Evolutionary conservation across 1,140 invertebrate genomes (phyloP), one percentile per base, ranked within the genome.

Genomic region (Heterodera carotae): DNA sequence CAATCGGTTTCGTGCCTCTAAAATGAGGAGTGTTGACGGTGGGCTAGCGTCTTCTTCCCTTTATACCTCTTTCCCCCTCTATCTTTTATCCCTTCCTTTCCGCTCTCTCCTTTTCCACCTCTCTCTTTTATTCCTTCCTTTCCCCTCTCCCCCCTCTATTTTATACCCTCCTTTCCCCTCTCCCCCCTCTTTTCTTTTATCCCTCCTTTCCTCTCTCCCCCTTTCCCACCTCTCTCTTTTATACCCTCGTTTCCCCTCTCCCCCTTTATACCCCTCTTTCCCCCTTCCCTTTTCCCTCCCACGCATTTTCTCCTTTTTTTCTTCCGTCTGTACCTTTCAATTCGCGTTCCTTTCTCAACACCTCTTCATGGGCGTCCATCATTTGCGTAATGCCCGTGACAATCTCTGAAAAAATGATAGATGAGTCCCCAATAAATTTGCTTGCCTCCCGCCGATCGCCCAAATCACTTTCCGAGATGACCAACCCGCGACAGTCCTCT

Each of bases 271-370:
- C 33, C 29, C 7, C 12, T 66, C 33, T 12, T 10, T 64, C 10
- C 33, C 27, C 33, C 12, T 29, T 31, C 39, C 6, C 12, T 43
- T 43, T 43, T 43, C 36, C 18, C 22, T 69, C 15, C 6, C n/a
- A 15, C 22, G 1, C 69, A 0, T 7, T 36, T 31, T 71, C 95
- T 12, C 39, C 39, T 43, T 43, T 43, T 43, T 43, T 12, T n/a
- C n/a, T n/a, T n/a, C n/a, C n/a, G n/a, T 43, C 94, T 85, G 12
- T 15, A 31, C 33, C 62, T 31, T 95, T 93, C 34, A 98, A 89
- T 89, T 99, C 93, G 76, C 93, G 92, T 88, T 98, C 96, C 85
- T 96, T 97, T 77, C 93, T 91, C 27, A 97, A 89, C 0, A 97
- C 94, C 84, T 95, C 93, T 22, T 90, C 90, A 75, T 90, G 88